Conservation (phyloP, 2,797 vertebrate genomes). For the Esox masquinongy region DNA sequence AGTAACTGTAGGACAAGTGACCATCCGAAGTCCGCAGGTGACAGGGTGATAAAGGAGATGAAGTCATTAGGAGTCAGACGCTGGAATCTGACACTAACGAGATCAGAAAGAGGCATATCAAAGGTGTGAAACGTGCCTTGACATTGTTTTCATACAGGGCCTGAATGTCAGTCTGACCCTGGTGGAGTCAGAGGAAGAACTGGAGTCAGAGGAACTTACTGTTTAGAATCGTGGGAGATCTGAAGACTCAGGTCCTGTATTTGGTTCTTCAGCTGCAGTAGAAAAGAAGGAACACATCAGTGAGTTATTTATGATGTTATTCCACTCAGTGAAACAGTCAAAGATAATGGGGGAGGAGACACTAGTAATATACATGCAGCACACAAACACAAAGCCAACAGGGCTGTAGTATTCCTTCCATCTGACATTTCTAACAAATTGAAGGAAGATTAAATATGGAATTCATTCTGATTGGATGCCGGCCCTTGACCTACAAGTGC, state of each 20-base stretch:
- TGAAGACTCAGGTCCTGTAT: constrained; percentile 80
- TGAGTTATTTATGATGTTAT: not conserved
- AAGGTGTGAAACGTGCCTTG: no score
- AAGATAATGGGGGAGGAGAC: not conserved
- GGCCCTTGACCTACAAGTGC: constrained; percentile 23
- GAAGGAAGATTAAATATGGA: constrained; percentile 11
- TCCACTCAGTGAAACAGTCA: not conserved
- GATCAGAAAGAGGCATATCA: no score
- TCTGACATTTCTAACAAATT: not conserved
- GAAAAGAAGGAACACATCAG: not conserved
- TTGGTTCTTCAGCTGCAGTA: constrained; percentile 76
- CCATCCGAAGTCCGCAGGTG: no score
- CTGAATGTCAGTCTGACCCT: not conserved
- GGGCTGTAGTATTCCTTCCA: not conserved
- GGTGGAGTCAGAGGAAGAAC: not conserved
- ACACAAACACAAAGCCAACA: not conserved
- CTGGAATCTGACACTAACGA: no score
- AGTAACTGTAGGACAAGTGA: no score
- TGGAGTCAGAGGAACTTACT: constrained; percentile 77
- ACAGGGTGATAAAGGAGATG: no score
- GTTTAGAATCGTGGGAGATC: constrained; percentile 62
- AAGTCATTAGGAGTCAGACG: no score
- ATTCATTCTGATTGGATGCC: constrained; percentile 8
- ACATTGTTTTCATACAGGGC: no score
- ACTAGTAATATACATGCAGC: not conserved